Percentiles rank a stretch among this genome's conserved stretches.
These are phyloP conservation scores for Illadopsis cleaveri DNA, from an alignment of 2,113 vertebrate genomes.

Conservation along the genomic window DNA sequence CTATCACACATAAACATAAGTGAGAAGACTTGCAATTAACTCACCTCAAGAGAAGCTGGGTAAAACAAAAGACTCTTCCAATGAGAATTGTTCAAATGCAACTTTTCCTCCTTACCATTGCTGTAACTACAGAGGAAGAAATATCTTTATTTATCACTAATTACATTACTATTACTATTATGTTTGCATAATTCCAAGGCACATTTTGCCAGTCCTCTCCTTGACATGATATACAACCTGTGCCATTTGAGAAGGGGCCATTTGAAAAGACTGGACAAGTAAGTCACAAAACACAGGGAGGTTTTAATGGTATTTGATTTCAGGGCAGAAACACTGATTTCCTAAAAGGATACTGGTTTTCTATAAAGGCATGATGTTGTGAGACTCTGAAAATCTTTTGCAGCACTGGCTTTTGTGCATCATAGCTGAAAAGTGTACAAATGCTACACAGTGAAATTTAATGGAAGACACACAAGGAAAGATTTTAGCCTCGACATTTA, in stretches of 20 bases:
- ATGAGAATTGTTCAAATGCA: neutral
- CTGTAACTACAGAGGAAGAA: neutral
- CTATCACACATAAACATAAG: neutral
- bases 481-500: conserved; percentile 26
- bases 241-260: neutral
- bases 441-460: neutral
- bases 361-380: neutral
- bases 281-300: neutral
- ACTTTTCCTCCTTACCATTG: neutral
- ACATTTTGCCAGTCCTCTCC: neutral
- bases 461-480: conserved; percentile 31
- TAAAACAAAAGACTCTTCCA: neutral
- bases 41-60: neutral
- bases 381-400: neutral
- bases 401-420: neutral
- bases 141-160: neutral
- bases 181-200: neutral
- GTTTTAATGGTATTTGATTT: conserved; percentile 2
- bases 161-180: neutral
- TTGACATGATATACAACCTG: neutral
- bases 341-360: neutral
- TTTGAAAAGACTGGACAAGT: neutral
- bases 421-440: neutral
- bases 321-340: neutral
- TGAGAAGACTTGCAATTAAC: neutral